phyloP scores from a whole-genome alignment of 2,888 invertebrate species.

The Dorcus parallelipipedus region DNA sequence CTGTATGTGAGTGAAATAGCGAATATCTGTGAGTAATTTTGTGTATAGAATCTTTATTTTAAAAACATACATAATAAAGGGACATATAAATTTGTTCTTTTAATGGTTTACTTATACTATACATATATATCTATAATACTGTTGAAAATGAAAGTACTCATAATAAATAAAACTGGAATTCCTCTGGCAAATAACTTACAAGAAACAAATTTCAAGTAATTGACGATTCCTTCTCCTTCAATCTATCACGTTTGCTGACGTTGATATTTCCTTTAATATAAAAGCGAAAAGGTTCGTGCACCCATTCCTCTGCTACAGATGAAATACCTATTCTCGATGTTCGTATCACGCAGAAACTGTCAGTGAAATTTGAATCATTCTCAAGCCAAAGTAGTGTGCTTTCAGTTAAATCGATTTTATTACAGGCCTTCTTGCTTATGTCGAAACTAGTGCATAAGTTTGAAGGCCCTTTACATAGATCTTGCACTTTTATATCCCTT shows the following conservation, averaged over 20 bases:
- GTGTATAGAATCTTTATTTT: too few species aligned
- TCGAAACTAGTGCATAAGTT: constrained; percentile 66
- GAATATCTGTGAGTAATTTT: too few species aligned
- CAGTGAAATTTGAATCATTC: constrained; percentile 30
- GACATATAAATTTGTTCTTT: too few species aligned
- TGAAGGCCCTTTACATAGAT: constrained; percentile 69
- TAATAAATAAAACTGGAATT: not conserved
- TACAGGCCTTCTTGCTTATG: constrained; percentile 55
- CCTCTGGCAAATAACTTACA: not conserved
- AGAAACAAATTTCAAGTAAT: not conserved
- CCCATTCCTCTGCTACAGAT: constrained; percentile 60
- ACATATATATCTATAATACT: too few species aligned
- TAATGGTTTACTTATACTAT: too few species aligned
- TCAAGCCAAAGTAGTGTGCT: constrained; percentile 53
- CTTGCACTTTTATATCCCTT: constrained; percentile 31
- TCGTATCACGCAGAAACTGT: constrained; percentile 40
- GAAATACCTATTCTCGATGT: constrained; percentile 63
- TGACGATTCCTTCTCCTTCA: constrained; percentile 6
- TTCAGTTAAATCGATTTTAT: constrained; percentile 54
- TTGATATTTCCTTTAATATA: constrained; percentile 57
- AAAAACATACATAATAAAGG: too few species aligned
- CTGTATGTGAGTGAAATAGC: too few species aligned
- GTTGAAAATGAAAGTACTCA: not conserved
- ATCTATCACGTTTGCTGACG: constrained; percentile 56
- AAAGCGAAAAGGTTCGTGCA: constrained; percentile 59